A percentile compares a stretch with the other conserved stretches of the same genome.
phyloP scores from a whole-genome alignment of 2,888 invertebrate species.

The Mechanitis messenoides region DNA sequence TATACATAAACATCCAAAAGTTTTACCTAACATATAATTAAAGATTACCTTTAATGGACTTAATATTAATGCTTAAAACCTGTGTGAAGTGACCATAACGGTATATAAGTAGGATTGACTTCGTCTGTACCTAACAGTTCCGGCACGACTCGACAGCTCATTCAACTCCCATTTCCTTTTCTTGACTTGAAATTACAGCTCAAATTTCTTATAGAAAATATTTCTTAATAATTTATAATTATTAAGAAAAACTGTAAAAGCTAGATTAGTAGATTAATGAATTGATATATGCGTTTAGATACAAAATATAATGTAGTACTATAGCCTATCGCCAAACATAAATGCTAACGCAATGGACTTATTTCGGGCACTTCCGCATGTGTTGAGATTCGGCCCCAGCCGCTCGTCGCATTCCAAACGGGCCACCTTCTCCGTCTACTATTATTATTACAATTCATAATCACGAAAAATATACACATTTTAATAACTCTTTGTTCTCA shows the following conservation, averaged over 20 bases:
- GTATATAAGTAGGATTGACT: slow-evolving; percentile 21
- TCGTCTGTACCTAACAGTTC: slow-evolving; percentile 41
- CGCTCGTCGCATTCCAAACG: slow-evolving; percentile 53
- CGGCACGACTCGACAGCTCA: slow-evolving; percentile 38
- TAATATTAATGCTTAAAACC: no score
- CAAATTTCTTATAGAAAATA: slow-evolving; percentile 19
- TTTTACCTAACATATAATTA: no score
- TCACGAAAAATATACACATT: neutral
- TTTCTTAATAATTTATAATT: no score
- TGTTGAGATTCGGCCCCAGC: slow-evolving; percentile 54
- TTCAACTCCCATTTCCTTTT: slow-evolving; percentile 58
- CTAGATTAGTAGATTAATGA: no score
- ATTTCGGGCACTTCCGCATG: slow-evolving; percentile 72
- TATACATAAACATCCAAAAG: no score
- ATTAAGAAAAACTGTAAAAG: no score
- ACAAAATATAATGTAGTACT: slow-evolving; percentile 25
- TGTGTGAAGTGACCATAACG: slow-evolving; percentile 34
- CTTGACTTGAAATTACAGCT: slow-evolving; percentile 71
- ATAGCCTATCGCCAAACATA: slow-evolving; percentile 26
- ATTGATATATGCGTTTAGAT: slow-evolving; percentile 8
- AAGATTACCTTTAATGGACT: no score
- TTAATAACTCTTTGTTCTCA: neutral
- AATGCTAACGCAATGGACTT: slow-evolving; percentile 56
- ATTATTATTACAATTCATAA: slow-evolving; percentile 21
- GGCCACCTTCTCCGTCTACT: slow-evolving; percentile 32